Evolutionary conservation across 2,888 invertebrate species (phyloP).

Genomic region (Dermolepida albohirtum): DNA sequence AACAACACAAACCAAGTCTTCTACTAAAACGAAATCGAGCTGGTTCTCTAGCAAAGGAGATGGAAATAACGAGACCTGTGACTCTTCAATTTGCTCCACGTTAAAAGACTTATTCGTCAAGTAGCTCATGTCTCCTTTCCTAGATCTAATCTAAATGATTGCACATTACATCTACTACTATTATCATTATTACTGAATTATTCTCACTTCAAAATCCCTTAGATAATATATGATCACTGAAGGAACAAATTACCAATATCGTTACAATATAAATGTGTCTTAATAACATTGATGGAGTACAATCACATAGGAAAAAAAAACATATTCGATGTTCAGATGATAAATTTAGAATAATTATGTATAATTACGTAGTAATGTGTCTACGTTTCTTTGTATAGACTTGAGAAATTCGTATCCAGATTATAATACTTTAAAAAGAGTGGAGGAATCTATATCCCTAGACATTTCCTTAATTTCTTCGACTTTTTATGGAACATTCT

Average conservation of each 20-base stretch:
- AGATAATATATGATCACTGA: constrained; percentile 5
- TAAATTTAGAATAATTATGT: no score
- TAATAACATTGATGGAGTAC: constrained; percentile 55
- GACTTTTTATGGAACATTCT: no score
- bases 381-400: no score
- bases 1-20: constrained; percentile 55
- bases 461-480: no score
- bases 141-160: constrained; percentile 40
- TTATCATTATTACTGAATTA: background rate
- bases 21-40: constrained; percentile 57
- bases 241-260: constrained; percentile 46
- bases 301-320: constrained; percentile 48
- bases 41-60: constrained; percentile 76
- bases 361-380: no score
- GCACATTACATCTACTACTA: constrained; percentile 4
- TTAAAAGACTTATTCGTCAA: constrained; percentile 90
- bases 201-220: background rate
- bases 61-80: constrained; percentile 78
- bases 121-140: constrained; percentile 65
- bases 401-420: no score
- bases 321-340: no score
- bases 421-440: no score
- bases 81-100: constrained; percentile 84
- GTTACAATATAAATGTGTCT: constrained; percentile 60
- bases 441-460: no score